A percentile compares a stretch with the other conserved stretches of the same genome.
phyloP scores from a whole-genome alignment of 2,113 vertebrate species.

The Lepisosteus oculatus region DNA sequence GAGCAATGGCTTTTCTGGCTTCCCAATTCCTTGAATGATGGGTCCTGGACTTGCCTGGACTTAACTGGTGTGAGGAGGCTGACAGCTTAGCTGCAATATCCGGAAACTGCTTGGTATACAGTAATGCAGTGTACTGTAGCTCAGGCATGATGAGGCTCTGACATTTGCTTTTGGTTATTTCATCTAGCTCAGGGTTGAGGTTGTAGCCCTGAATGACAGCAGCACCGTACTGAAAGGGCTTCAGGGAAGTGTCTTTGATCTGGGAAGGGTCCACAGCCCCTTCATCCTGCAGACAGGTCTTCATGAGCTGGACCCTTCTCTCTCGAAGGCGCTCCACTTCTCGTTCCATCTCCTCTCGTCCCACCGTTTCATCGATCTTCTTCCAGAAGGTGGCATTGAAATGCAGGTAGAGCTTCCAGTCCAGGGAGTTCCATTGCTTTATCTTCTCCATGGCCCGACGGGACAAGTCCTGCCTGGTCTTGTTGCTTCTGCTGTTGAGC shows the following conservation, averaged over 20 bases:
- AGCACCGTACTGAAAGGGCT: conserved; percentile 73
- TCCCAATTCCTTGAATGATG: background rate
- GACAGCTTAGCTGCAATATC: conserved; percentile 41
- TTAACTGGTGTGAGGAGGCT: background rate
- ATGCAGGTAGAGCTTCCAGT: conserved; percentile 82
- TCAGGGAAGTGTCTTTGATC: conserved; percentile 56
- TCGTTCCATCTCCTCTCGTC: conserved; percentile 46
- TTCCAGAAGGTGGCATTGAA: conserved; percentile 83
- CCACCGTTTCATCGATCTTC: conserved; percentile 56
- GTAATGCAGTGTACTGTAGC: conserved; percentile 68
- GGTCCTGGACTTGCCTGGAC: background rate
- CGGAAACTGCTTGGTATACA: conserved; percentile 72
- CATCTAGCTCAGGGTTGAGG: conserved; percentile 57
- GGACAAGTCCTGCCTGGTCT: conserved; percentile 43
- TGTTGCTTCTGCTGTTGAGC: conserved; percentile 69
- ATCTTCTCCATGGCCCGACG: conserved; percentile 48
- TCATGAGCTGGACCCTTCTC: conserved; percentile 55
- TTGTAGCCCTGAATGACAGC: conserved; percentile 82
- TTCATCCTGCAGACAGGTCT: conserved; percentile 61
- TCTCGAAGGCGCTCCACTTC: conserved; percentile 62
- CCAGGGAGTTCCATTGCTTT: conserved; percentile 71
- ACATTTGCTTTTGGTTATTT: conserved; percentile 51
- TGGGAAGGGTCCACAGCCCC: conserved; percentile 44
- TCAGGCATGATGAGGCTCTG: conserved; percentile 70
- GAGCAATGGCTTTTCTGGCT: background rate